These are phyloP conservation scores for Indri indri DNA, from an alignment of 2,113 vertebrate genomes.

Conservation along the genomic window DNA sequence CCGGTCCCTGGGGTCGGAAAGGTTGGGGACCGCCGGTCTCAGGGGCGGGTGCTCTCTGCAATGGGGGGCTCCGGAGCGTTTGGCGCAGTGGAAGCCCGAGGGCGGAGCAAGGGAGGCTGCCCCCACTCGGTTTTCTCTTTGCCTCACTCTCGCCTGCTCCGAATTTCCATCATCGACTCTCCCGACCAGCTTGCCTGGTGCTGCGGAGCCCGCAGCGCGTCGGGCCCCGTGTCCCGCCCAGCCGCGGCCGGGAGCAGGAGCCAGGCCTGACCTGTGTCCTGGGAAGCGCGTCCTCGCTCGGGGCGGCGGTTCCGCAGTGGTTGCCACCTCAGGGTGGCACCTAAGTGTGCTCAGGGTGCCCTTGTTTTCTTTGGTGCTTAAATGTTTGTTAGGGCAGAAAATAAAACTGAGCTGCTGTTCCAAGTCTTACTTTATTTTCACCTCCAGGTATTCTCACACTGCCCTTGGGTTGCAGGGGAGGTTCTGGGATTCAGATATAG, in stretches of 20 bases:
- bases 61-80: not conserved
- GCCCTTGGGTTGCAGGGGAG: not conserved
- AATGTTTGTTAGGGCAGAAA: not conserved
- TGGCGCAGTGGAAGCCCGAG: not conserved
- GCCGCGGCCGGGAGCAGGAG: not conserved
- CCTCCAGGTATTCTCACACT: not conserved
- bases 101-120: not conserved
- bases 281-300: not conserved
- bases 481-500: not conserved
- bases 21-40: too few relatives aligned
- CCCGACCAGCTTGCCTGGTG: slow-evolving; percentile 88
- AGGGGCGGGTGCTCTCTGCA: too few relatives aligned
- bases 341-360: not conserved
- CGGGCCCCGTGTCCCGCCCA: slow-evolving; percentile 78
- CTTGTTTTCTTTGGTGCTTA: not conserved
- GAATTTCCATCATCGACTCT: slow-evolving; percentile 88
- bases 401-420: not conserved
- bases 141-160: slow-evolving; percentile 83
- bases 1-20: too few relatives aligned
- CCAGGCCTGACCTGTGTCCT: not conserved
- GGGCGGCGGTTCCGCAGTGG: not conserved
- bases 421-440: not conserved
- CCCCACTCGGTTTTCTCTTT: not conserved
- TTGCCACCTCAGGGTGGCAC: not conserved
- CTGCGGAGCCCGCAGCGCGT: slow-evolving; percentile 88